Evolutionary conservation across 1,140 invertebrate genomes (phyloP).

Genomic region (Dermatophagoides farinae): DNA sequence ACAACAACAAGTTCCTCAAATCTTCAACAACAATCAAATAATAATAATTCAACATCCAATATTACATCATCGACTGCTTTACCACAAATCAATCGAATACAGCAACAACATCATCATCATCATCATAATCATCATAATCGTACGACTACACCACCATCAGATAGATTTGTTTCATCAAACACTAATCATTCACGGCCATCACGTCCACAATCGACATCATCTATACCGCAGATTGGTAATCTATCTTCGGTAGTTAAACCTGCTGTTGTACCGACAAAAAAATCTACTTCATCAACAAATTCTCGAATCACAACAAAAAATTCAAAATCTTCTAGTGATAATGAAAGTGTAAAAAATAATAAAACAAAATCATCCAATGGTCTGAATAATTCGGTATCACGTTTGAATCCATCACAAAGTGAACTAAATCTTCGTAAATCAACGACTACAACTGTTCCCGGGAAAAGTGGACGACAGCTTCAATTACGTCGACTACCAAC

Average conservation of each 20-base stretch:
- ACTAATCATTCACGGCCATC: background rate
- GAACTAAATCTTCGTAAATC: background rate
- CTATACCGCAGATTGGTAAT: slow-evolving; percentile 1
- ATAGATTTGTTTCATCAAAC: too few species aligned
- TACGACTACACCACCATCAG: too few species aligned
- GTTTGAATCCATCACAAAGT: background rate
- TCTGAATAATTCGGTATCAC: background rate
- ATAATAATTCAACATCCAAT: background rate
- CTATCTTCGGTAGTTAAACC: background rate
- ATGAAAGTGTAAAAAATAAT: background rate
- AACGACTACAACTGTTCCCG: background rate
- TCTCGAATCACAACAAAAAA: background rate
- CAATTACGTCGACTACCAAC: background rate
- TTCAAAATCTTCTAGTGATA: background rate
- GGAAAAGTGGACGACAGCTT: background rate
- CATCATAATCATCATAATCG: too few species aligned
- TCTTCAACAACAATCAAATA: background rate
- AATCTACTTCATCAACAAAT: background rate
- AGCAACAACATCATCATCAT: background rate
- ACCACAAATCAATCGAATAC: background rate
- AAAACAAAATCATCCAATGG: background rate
- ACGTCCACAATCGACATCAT: background rate
- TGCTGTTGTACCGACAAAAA: background rate
- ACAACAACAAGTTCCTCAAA: background rate
- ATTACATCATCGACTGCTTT: background rate